These are phyloP conservation scores for Rhinoderma darwinii DNA, from an alignment of 2,113 vertebrate species.

Conservation along the genomic window DNA sequence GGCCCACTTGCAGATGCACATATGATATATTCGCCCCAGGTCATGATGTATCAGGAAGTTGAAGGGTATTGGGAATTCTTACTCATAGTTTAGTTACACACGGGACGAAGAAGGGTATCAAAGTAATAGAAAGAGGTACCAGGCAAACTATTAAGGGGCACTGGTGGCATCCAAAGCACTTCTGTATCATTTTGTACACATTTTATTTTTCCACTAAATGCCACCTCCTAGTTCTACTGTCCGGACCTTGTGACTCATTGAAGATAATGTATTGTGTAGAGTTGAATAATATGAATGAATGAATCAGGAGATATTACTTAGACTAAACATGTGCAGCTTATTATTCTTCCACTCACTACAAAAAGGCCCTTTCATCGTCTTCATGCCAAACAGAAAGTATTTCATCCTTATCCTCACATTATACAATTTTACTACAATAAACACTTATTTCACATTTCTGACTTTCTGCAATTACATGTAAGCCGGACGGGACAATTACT, in stretches of 20 bases:
- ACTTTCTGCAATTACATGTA: background rate
- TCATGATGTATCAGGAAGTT: too few species aligned
- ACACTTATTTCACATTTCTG: background rate
- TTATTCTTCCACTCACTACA: background rate
- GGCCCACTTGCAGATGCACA: too few species aligned
- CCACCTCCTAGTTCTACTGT: background rate
- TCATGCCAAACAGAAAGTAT: background rate
- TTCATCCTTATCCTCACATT: background rate
- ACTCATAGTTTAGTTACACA: too few species aligned
- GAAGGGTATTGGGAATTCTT: too few species aligned
- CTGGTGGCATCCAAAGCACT: background rate
- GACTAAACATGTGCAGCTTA: slow-evolving; percentile 18
- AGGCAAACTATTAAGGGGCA: background rate
- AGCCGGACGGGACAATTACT: background rate
- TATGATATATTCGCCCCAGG: too few species aligned
- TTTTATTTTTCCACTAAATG: background rate
- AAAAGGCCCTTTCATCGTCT: background rate
- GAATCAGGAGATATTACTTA: slow-evolving; percentile 23
- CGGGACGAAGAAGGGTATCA: too few species aligned
- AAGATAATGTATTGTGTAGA: slow-evolving; percentile 9
- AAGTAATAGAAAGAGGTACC: background rate
- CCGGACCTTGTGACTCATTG: slow-evolving; percentile 4
- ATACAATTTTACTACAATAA: background rate
- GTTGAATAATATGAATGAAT: background rate
- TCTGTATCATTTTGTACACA: background rate